Evolutionary conservation across 2,113 vertebrate species (phyloP).

Genomic region (Elgaria multicarinata): DNA sequence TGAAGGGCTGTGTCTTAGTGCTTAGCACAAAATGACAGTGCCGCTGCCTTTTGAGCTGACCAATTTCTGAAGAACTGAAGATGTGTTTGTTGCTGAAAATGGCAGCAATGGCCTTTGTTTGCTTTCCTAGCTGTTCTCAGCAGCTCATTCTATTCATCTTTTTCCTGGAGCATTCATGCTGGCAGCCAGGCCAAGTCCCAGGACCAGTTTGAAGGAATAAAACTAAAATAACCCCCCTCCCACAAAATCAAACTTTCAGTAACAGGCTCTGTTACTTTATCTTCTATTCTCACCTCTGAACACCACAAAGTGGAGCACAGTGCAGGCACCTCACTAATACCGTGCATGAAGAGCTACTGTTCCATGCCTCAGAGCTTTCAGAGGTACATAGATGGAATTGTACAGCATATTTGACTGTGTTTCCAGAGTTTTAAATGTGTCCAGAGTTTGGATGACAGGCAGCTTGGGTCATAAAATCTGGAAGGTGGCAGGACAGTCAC

Average conservation of each 20-base stretch:
- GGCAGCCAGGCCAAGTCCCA: background rate
- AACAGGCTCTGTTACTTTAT: background rate
- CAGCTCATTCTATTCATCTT: background rate
- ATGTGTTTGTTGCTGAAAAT: background rate
- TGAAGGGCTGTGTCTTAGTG: background rate
- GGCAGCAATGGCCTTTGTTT: background rate
- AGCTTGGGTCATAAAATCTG: background rate
- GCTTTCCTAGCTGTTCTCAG: background rate
- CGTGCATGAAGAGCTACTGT: background rate
- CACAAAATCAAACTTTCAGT: background rate
- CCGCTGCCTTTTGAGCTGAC: background rate
- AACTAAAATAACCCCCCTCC: background rate
- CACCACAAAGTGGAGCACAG: background rate
- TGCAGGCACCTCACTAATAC: background rate
- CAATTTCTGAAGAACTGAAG: background rate
- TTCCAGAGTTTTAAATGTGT: background rate
- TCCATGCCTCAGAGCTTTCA: background rate
- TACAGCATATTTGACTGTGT: background rate
- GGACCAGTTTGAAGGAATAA: background rate
- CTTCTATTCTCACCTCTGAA: background rate
- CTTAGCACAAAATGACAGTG: background rate
- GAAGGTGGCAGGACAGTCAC: too few relatives aligned
- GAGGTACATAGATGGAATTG: background rate
- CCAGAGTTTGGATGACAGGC: background rate
- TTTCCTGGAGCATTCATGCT: background rate